Conservation (phyloP, 2,797 vertebrate species). For the Podarcis siculus region DNA sequence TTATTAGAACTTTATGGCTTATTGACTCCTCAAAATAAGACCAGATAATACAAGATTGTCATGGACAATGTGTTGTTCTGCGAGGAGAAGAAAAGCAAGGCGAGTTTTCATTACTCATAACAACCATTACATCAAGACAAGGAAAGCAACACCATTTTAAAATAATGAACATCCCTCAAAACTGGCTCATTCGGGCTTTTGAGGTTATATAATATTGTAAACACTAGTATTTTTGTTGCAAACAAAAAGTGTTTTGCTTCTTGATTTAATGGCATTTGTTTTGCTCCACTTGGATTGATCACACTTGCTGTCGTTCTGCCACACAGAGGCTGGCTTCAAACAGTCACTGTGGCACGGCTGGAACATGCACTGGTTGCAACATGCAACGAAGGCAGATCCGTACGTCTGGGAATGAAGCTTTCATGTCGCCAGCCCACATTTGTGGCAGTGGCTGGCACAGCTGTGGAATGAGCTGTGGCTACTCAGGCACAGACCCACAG, state of each 20-base stretch:
- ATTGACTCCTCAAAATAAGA: constrained; percentile 37
- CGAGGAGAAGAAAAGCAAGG: constrained; percentile 1
- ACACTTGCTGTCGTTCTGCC: not conserved
- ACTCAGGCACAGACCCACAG: not conserved
- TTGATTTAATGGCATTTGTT: not conserved
- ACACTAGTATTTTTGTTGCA: not conserved
- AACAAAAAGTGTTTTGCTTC: constrained; percentile 5
- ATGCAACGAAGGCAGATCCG: too few relatives aligned
- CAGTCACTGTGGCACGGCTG: not conserved
- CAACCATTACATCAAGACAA: constrained; percentile 13
- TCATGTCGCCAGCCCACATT: too few relatives aligned
- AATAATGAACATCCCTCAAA: constrained; percentile 34
- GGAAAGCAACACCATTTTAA: constrained; percentile 34
- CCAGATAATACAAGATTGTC: constrained; percentile 33
- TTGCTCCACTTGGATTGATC: constrained; percentile 5
- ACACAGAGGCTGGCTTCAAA: not conserved
- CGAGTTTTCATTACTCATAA: constrained; percentile 32
- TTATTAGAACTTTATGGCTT: constrained; percentile 39
- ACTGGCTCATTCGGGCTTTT: not conserved
- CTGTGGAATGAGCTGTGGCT: not conserved
- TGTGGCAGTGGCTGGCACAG: not conserved
- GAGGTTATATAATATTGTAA: constrained; percentile 18
- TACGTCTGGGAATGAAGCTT: not conserved
- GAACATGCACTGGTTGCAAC: not conserved
- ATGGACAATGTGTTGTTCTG: not conserved